Evolutionary conservation across 2,888 invertebrate genomes (phyloP).

Genomic region (Sympetrum striolatum): DNA sequence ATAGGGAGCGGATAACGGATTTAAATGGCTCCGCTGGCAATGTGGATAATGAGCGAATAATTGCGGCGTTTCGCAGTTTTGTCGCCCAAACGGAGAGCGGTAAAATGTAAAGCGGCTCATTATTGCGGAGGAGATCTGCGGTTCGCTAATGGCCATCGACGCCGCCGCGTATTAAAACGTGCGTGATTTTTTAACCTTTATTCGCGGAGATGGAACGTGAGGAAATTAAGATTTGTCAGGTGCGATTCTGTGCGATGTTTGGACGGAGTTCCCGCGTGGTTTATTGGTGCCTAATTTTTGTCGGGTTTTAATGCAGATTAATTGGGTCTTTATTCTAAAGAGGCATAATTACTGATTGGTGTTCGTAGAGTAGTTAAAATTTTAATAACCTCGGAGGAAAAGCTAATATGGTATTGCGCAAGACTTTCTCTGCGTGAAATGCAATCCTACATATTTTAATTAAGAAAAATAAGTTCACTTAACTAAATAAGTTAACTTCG

Average conservation of each 20-base stretch:
- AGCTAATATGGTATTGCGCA: too few relatives aligned
- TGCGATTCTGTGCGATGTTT: background rate
- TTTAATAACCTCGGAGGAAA: too few relatives aligned
- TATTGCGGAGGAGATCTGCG: background rate
- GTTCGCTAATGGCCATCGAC: background rate
- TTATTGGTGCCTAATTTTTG: too few relatives aligned
- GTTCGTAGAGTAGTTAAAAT: too few relatives aligned
- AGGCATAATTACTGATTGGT: too few relatives aligned
- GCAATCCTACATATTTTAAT: too few relatives aligned
- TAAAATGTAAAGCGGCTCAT: background rate
- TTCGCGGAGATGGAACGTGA: background rate
- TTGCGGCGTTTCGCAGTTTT: constrained; percentile 14
- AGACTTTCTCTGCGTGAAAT: too few relatives aligned
- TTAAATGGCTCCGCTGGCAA: background rate
- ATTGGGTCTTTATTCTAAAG: too few relatives aligned
- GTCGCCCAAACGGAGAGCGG: background rate
- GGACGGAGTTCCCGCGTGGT: too few relatives aligned
- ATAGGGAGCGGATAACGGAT: constrained; percentile 2
- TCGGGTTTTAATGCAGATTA: too few relatives aligned
- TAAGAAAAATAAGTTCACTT: too few relatives aligned
- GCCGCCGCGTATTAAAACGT: background rate
- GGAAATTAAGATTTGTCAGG: background rate
- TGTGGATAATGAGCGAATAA: constrained; percentile 41
- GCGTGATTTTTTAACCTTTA: background rate
- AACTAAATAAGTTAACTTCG: too few relatives aligned